These are phyloP conservation scores for Rhagologus leucostigma DNA, from an alignment of 2,113 vertebrate species.

Conservation along the genomic window DNA sequence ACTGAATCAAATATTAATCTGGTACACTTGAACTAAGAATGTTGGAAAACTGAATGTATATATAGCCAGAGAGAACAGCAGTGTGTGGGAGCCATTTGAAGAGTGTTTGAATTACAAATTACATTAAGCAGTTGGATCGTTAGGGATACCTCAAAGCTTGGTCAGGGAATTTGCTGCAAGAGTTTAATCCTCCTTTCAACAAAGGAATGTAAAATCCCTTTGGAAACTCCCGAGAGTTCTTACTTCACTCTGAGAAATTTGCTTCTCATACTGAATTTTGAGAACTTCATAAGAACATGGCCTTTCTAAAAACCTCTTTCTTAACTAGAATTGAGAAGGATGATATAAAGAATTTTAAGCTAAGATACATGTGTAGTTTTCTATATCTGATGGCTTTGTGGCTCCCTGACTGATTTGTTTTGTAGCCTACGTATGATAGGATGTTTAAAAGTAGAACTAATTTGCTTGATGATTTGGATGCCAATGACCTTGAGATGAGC, in stretches of 20 bases:
- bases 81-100: not conserved
- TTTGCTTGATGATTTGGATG: not conserved
- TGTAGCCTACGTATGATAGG: not conserved
- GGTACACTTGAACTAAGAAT: not conserved
- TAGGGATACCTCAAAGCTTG: not conserved
- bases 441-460: not conserved
- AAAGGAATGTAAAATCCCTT: not conserved
- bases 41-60: not conserved
- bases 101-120: not conserved
- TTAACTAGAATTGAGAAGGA: not conserved
- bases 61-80: not conserved
- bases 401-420: not conserved
- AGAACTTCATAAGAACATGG: not conserved
- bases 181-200: not conserved
- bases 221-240: not conserved
- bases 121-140: accelerated
- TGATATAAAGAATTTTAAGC: not conserved
- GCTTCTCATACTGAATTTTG: not conserved
- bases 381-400: not conserved
- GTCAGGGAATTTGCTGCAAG: not conserved
- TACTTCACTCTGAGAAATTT: not conserved
- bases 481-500: not conserved
- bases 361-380: not conserved
- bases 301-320: not conserved
- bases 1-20: not conserved